A percentile compares a stretch with the other conserved stretches of the same genome.
Conservation (phyloP, 1,140 invertebrate genomes). For the Polypedilum pembai region DNA sequence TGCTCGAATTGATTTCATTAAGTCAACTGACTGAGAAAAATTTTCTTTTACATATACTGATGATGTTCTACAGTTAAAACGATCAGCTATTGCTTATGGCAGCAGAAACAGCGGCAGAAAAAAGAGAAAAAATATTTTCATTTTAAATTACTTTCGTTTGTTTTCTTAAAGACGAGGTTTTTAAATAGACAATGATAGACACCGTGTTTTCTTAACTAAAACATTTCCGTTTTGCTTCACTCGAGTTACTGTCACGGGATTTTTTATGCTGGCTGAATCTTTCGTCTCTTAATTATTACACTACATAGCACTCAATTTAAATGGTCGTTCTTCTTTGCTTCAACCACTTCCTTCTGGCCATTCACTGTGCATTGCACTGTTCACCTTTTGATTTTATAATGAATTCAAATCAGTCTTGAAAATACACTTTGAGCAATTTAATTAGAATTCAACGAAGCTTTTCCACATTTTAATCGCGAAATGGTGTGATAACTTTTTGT, state of each 20-base stretch:
- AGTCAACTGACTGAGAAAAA: too few species aligned
- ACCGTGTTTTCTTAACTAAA: slow-evolving; percentile 26
- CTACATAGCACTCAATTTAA: not conserved
- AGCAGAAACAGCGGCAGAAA: not conserved
- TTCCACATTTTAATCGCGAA: too few species aligned
- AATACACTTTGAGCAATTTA: too few species aligned
- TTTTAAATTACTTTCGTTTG: slow-evolving; percentile 22
- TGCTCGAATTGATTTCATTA: too few species aligned
- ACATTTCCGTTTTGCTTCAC: slow-evolving; percentile 26
- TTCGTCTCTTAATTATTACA: slow-evolving; percentile 11
- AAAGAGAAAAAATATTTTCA: slow-evolving; percentile 3
- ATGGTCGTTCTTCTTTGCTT: not conserved
- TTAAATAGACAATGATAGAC: slow-evolving; percentile 23
- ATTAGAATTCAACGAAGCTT: too few species aligned
- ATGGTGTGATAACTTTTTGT: too few species aligned
- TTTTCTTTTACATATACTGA: not conserved
- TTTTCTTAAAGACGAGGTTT: slow-evolving; percentile 25
- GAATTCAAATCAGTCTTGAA: too few species aligned
- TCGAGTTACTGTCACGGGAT: not conserved
- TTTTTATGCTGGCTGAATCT: slow-evolving; percentile 27
- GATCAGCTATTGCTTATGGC: not conserved
- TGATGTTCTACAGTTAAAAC: not conserved
- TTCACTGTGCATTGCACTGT: not conserved
- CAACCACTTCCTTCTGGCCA: slow-evolving; percentile 16
- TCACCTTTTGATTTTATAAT: too few species aligned